Evolutionary conservation across 2,113 vertebrate species (phyloP).

Genomic region (Formicarius rufipectus): DNA sequence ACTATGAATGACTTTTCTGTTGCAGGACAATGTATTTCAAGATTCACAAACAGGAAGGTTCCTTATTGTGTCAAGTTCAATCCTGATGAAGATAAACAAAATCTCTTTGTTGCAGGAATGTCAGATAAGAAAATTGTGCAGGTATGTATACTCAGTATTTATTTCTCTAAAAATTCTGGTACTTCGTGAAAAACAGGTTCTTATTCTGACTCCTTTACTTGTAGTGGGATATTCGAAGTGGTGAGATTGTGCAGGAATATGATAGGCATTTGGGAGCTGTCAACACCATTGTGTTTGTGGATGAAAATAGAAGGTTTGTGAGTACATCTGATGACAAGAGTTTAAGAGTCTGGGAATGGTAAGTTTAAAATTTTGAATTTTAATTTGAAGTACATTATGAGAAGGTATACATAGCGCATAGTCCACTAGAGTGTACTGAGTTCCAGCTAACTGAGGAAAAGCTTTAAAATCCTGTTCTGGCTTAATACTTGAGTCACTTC

Average conservation of each 20-base stretch:
- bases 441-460: neutral
- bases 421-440: neutral
- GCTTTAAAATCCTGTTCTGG: neutral
- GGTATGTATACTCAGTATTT: slow-evolving; percentile 69
- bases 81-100: slow-evolving; percentile 97
- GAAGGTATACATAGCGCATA: neutral
- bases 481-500: neutral
- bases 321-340: slow-evolving; percentile 99
- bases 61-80: slow-evolving; percentile 99
- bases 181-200: neutral
- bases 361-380: slow-evolving; percentile 64
- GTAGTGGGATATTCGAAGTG: slow-evolving; percentile 94
- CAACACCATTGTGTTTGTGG: slow-evolving; percentile 99
- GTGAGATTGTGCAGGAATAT: slow-evolving; percentile 97
- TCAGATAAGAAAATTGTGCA: slow-evolving; percentile 99
- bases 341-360: slow-evolving; percentile 98
- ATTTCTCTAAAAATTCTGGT: neutral
- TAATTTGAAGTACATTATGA: neutral
- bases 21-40: slow-evolving; percentile 92
- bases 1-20: neutral
- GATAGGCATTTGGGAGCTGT: slow-evolving; percentile 97
- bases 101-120: slow-evolving; percentile 97
- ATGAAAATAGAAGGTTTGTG: slow-evolving; percentile 97
- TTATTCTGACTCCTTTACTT: slow-evolving; percentile 5
- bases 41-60: slow-evolving; percentile 96